A percentile compares a stretch with the other conserved stretches of the same genome.
Conservation (phyloP, 2,888 invertebrate species). For the Pyrgus malvae region DNA sequence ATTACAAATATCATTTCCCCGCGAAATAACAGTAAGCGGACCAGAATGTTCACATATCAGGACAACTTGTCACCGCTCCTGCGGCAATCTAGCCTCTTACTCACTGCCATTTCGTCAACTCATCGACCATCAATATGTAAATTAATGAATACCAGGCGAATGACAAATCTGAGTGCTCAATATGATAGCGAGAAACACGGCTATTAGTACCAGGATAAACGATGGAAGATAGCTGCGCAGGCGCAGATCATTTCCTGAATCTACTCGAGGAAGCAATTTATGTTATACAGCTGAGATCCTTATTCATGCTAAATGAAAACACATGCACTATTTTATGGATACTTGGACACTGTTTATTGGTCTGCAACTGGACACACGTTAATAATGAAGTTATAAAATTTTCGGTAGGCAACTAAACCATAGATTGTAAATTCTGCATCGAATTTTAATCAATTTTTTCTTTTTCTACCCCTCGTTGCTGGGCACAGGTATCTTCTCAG, state of each 20-base stretch:
- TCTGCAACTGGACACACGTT: not conserved
- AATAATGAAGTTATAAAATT: no score
- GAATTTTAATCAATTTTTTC: no score
- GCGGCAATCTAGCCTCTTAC: slow-evolving; percentile 19
- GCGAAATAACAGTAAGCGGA: not conserved
- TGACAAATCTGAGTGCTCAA: slow-evolving; percentile 22
- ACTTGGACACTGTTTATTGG: not conserved
- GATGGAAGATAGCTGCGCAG: slow-evolving; percentile 20
- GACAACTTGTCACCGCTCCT: slow-evolving; percentile 15
- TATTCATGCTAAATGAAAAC: slow-evolving; percentile 6
- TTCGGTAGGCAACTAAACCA: no score
- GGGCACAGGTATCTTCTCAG: no score
- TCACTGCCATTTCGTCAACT: slow-evolving; percentile 26
- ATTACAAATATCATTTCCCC: no score
- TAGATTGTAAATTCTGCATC: no score
- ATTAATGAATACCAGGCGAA: slow-evolving; percentile 20
- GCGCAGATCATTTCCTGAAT: slow-evolving; percentile 22
- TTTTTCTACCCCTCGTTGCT: no score
- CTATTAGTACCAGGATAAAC: slow-evolving; percentile 27
- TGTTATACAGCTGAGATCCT: slow-evolving; percentile 16
- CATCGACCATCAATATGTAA: slow-evolving; percentile 25
- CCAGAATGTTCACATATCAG: slow-evolving; percentile 4
- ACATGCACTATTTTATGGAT: slow-evolving; percentile 1
- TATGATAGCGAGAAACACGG: slow-evolving; percentile 23
- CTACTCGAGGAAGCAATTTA: slow-evolving; percentile 16